A percentile compares a stretch with the other conserved stretches of the same genome.
These are phyloP conservation scores for Ostrea edulis DNA, from an alignment of 1,140 invertebrate genomes.

Conservation along the genomic window DNA sequence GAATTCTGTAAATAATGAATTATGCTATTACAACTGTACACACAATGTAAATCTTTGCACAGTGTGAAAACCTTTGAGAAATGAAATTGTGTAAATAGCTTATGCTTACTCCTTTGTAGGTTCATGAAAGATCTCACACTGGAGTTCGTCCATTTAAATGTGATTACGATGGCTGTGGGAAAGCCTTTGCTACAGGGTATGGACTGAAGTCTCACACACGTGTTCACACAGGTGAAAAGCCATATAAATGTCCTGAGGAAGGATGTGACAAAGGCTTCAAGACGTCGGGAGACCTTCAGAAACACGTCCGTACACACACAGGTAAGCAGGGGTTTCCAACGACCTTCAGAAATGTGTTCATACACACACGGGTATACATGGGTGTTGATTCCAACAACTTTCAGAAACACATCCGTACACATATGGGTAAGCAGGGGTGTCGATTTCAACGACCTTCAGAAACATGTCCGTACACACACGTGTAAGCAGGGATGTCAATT, in stretches of 20 bases:
- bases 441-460: conserved; percentile 85
- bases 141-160: conserved; percentile 87
- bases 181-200: conserved; percentile 86
- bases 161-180: conserved; percentile 82
- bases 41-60: too few species aligned
- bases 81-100: too few species aligned
- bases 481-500: conserved; percentile 79
- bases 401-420: conserved; percentile 84
- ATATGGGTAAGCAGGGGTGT: conserved; percentile 79
- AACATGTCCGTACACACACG: conserved; percentile 86
- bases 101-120: conserved; percentile 76
- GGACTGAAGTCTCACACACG: conserved; percentile 85
- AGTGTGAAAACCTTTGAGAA: too few species aligned
- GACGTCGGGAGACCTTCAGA: conserved; percentile 86
- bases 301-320: conserved; percentile 86
- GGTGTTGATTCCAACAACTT: conserved; percentile 82
- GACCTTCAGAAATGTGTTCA: conserved; percentile 86
- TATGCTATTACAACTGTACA: too few species aligned
- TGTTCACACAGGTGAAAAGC: conserved; percentile 86
- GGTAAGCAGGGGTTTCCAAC: conserved; percentile 82
- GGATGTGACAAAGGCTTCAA: conserved; percentile 84
- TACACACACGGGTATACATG: conserved; percentile 84
- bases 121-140: conserved; percentile 87
- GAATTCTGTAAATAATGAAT: too few species aligned
- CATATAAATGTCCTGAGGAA: conserved; percentile 83